Percentiles rank a stretch among this genome's conserved stretches.
These are phyloP conservation scores for Denticeps clupeoides DNA, from an alignment of 2,797 vertebrate species.

Conservation along the genomic window DNA sequence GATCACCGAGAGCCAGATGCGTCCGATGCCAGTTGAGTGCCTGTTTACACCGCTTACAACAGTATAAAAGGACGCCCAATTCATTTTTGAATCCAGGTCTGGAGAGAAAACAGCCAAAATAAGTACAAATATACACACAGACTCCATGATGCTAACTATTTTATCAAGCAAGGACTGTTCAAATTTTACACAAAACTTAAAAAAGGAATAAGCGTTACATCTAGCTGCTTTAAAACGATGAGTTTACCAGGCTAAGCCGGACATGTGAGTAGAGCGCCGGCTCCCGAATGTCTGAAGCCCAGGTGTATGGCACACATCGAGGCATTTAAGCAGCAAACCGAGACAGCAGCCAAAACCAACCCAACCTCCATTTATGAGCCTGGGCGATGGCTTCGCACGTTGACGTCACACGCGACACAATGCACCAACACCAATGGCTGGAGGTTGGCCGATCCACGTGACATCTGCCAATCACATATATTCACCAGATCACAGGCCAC, in stretches of 20 bases:
- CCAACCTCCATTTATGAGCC: conserved; percentile 52
- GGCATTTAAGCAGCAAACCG: conserved; percentile 34
- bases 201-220: too few relatives aligned
- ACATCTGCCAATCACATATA: conserved; percentile 20
- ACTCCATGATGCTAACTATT: too few relatives aligned
- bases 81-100: conserved; percentile 87
- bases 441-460: conserved; percentile 51
- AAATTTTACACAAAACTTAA: too few relatives aligned
- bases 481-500: neutral
- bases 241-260: conserved; percentile 57
- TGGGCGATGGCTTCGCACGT: conserved; percentile 50
- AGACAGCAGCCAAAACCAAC: conserved; percentile 38
- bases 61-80: conserved; percentile 92
- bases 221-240: too few relatives aligned
- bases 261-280: conserved; percentile 48
- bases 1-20: conserved; percentile 95
- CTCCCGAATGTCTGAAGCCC: conserved; percentile 52
- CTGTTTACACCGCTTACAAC: conserved; percentile 94
- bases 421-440: conserved; percentile 55
- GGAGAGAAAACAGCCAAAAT: too few relatives aligned
- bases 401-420: conserved; percentile 57
- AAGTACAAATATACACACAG: too few relatives aligned
- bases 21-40: conserved; percentile 90
- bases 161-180: too few relatives aligned
- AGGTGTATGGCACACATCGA: conserved; percentile 44